Base-by-base conservation (phyloP, 2,888 invertebrate species). In the Notodonta ziczac region DNA sequence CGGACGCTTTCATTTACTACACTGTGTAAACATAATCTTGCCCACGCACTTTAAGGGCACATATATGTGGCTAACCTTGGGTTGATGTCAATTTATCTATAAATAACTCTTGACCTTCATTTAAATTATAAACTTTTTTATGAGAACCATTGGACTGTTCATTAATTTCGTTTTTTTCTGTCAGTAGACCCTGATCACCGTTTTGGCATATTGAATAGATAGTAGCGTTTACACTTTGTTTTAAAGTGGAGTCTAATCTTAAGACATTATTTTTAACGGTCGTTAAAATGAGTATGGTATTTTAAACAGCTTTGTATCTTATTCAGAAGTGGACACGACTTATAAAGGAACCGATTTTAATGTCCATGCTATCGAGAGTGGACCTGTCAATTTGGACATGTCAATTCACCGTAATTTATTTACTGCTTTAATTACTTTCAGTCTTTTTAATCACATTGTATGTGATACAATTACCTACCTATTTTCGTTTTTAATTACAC, bases 201-300 rank as follows among this genome's bases (percentile, higher is more conserved):
- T 78, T 80, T 78, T 69, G 78, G 73, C 74, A 72, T 80, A 78
- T 81, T 82, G 72, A 82, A 80, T 78, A 78, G 80, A 83, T 85
- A 81, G 75, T 75, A 73, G 72, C 69, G 74, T 81, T 80, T 82
- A 82, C 59, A 74, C 64, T 73, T 72, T 63, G 64, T 76, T 77
- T 77, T 77, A 79, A 78, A 77, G 65, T 75, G 70, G 76, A 75
- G 70, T 81, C 76, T 82, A 83, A 86, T 84, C 82, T 74, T 72
- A 66, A 66, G 73, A 77, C 84, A 84, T 83, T 83, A 81, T 80
- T 84, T 81, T 75, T 85, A 81, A 80, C 77, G 81, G 76, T 72
- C 76, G 79, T 83, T 82, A 83, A 83, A 84, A 84, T 83, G 82
- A 82, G 78, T 82, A 74, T 77, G 79, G 82, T 78, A 80, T 87